Percentiles rank a stretch among this genome's conserved stretches.
phyloP scores from a whole-genome alignment of 2,797 vertebrate genomes.

The Myripristis murdjan region DNA sequence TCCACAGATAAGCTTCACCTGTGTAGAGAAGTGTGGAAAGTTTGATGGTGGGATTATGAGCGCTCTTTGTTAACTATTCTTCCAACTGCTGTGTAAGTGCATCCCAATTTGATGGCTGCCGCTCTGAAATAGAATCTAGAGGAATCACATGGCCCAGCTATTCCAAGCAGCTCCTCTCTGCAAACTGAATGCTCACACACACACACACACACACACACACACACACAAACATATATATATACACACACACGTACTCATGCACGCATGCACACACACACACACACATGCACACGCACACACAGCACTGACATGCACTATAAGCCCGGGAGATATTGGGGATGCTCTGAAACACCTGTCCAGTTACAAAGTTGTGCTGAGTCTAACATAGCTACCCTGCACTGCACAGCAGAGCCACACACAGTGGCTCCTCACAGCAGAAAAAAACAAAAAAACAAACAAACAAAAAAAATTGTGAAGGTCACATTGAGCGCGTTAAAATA shows the following conservation, averaged over 20 bases:
- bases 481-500: too few species aligned
- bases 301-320: not conserved
- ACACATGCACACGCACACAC: too few species aligned
- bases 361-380: not conserved
- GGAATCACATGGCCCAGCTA: conserved; percentile 85
- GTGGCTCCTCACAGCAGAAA: too few species aligned
- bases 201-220: conserved; percentile 2
- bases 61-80: conserved; percentile 51
- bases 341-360: conserved; percentile 3
- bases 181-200: conserved; percentile 13
- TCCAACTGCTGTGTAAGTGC: conserved; percentile 54
- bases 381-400: not conserved
- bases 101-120: conserved; percentile 37
- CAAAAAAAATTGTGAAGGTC: too few species aligned
- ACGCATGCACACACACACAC: too few species aligned
- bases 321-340: conserved; percentile 1
- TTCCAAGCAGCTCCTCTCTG: conserved; percentile 73
- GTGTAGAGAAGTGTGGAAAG: not conserved
- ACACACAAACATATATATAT: not conserved
- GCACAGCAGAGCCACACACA: not conserved
- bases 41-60: conserved; percentile 23
- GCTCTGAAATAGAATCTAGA: conserved; percentile 81
- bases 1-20: conserved; percentile 22
- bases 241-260: too few species aligned
- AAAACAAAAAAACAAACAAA: too few species aligned